Evolutionary conservation across 2,888 invertebrate genomes (phyloP), one percentile per base, ranked within the genome.

Genomic region (Tiphia femorata): DNA sequence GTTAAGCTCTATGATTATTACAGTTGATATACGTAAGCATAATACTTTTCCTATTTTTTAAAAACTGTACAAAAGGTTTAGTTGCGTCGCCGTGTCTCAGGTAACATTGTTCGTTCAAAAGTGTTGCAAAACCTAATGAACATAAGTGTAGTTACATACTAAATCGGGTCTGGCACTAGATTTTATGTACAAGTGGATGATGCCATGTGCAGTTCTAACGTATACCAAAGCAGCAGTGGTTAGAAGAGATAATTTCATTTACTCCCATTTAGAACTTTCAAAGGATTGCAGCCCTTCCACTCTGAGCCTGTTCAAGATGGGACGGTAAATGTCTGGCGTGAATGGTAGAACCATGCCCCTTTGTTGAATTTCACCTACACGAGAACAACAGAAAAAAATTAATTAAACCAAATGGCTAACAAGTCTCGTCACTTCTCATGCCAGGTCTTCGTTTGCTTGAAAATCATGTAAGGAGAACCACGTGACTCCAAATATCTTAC

Each of bases 261-360:
- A 79, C 14, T 73, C 29, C 79, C 82, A 88, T 73, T 85, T 88
- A 0, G 91, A 89, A 16, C 89, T 89, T 84, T 92, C 91, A 12
- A 87, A 87, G 21, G 90, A 88, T 55, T 86, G 86, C 48, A 98
- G 88, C 21, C 97, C 97, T 84, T 97, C 97, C 23, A 90, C 86
- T 72, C 93, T 87, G 29, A 99, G 87, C 54, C 98, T 88, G 27
- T 92, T 92, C 58, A 99, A 85, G 81, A 99, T 91, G 0, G 99
- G 96, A 58, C 92, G 88, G 86, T 98, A 99, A 58, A 98, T 95
- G 55, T 97, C 96, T 0, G 92, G 91, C 0, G 93, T 89, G 77
- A 98, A 93, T 0, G 99, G 99, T 33, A 97, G 85, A 12, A 98
- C 90, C 62, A 96, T 93, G 2, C 99, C 99, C 57, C 94, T 91